phyloP scores from a whole-genome alignment of 2,113 vertebrate genomes.

The Microtus oregoni region DNA sequence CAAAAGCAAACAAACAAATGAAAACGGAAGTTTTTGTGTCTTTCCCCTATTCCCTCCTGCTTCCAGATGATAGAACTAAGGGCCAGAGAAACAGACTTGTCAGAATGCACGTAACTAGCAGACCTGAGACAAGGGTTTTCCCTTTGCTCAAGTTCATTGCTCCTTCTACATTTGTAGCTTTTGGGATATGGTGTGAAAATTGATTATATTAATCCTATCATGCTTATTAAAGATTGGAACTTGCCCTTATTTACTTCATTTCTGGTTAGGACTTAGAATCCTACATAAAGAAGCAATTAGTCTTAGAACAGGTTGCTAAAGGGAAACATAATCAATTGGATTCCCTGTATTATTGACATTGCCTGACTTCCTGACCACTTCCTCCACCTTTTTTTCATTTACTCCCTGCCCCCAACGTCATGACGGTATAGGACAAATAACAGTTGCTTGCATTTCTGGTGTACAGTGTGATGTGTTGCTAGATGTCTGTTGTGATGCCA shows the following conservation, averaged over 20 bases:
- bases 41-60: background rate
- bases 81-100: slow-evolving; percentile 6
- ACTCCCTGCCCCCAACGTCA: background rate
- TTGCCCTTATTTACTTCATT: slow-evolving; percentile 50
- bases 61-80: background rate
- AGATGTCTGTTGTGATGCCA: background rate
- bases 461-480: background rate
- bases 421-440: background rate
- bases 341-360: slow-evolving; percentile 38
- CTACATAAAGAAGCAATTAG: slow-evolving; percentile 59
- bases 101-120: background rate
- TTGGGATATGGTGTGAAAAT: slow-evolving; percentile 53
- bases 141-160: slow-evolving; percentile 3
- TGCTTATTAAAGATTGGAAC: slow-evolving; percentile 47
- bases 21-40: background rate
- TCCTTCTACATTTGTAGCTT: slow-evolving; percentile 33
- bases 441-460: background rate
- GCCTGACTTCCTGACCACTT: background rate
- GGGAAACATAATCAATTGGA: slow-evolving; percentile 56
- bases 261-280: background rate
- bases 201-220: slow-evolving; percentile 65
- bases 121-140: slow-evolving; percentile 25
- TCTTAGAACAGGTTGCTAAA: slow-evolving; percentile 49
- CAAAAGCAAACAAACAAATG: background rate
- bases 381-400: background rate